These are phyloP conservation scores for Heliangelus exortis DNA, from an alignment of 2,797 vertebrate species.

Conservation along the genomic window DNA sequence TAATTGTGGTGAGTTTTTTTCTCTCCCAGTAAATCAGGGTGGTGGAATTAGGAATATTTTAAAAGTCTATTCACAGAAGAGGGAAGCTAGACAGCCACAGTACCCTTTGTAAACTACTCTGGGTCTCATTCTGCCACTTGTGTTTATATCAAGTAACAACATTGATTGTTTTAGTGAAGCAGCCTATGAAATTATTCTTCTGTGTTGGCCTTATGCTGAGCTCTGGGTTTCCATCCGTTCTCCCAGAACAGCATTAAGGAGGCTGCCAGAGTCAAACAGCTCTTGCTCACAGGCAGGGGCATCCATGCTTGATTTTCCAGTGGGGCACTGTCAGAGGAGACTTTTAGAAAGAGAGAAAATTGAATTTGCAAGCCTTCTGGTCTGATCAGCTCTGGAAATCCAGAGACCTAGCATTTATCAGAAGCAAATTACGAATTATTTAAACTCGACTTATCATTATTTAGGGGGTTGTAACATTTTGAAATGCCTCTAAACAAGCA, in stretches of 20 bases:
- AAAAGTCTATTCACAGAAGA: background rate
- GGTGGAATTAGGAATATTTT: background rate
- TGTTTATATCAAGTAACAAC: background rate
- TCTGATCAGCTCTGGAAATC: background rate
- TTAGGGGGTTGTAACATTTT: background rate
- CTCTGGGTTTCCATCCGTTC: background rate
- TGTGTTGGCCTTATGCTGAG: background rate
- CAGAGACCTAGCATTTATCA: background rate
- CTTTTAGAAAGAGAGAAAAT: background rate
- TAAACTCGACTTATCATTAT: background rate
- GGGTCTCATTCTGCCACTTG: background rate
- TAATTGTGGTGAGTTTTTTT: background rate
- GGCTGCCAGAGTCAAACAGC: fast-evolving
- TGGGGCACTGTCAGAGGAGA: background rate
- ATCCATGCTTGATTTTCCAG: background rate
- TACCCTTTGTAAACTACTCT: background rate
- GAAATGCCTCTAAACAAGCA: background rate
- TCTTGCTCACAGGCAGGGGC: background rate
- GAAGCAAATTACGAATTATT: background rate
- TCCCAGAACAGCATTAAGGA: background rate
- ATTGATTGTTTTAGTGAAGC: background rate
- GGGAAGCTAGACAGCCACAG: background rate
- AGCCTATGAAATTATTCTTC: background rate
- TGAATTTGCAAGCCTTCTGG: background rate
- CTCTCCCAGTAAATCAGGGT: background rate